Conservation (phyloP, 2,888 invertebrate genomes). For the Artemia sinica region DNA sequence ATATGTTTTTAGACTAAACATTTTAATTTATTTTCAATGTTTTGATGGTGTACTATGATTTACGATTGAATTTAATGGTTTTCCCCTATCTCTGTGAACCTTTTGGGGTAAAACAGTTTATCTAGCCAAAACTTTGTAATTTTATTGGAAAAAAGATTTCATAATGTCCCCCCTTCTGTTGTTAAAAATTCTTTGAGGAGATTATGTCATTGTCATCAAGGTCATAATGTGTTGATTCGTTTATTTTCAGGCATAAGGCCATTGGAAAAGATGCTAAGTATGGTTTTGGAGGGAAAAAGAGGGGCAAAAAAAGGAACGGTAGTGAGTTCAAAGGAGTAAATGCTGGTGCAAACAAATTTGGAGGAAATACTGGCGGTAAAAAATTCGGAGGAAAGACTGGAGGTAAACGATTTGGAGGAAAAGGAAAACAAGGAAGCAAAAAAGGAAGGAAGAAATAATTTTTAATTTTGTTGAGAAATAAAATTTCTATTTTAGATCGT, state of each 20-base stretch:
- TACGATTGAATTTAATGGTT: too few relatives aligned
- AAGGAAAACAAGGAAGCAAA: background rate
- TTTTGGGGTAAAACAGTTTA: too few relatives aligned
- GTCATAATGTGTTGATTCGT: background rate
- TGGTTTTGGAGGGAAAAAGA: slow-evolving; percentile 90
- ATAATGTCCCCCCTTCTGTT: too few relatives aligned
- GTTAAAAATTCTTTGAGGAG: background rate
- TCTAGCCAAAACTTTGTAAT: too few relatives aligned
- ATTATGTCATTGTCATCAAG: too few relatives aligned
- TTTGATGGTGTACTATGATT: too few relatives aligned
- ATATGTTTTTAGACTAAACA: too few relatives aligned
- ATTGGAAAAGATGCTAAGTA: slow-evolving; percentile 58
- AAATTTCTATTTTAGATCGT: background rate
- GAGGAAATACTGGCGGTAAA: background rate
- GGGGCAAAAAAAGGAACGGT: slow-evolving; percentile 59
- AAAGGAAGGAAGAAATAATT: background rate
- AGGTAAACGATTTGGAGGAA: background rate
- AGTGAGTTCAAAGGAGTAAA: background rate
- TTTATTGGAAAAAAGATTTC: too few relatives aligned
- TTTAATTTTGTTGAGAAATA: background rate
- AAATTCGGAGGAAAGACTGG: background rate
- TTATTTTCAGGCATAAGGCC: background rate
- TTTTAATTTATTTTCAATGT: too few relatives aligned
- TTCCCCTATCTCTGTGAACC: too few relatives aligned
- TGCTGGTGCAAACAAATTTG: background rate